These are phyloP conservation scores for Lates japonicus DNA, from an alignment of 2,797 vertebrate species.

Conservation along the genomic window DNA sequence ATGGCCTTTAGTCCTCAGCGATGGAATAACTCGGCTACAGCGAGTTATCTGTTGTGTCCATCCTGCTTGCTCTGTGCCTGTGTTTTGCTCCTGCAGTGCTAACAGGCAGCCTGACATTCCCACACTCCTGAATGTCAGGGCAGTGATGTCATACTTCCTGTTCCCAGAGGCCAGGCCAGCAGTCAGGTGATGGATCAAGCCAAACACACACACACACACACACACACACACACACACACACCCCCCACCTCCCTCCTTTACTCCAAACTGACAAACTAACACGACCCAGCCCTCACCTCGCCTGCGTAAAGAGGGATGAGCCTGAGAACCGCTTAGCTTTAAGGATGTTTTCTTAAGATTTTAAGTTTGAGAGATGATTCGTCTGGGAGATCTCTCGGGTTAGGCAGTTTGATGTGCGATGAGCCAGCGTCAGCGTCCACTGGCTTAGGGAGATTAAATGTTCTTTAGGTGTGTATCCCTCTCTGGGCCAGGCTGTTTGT, in stretches of 20 bases:
- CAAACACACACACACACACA: constrained; percentile 53
- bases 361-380: constrained; percentile 64
- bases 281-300: constrained; percentile 25
- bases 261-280: constrained; percentile 12
- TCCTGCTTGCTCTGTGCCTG: constrained; percentile 41
- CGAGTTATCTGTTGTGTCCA: constrained; percentile 46
- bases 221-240: neutral
- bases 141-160: constrained; percentile 86
- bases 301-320: constrained; percentile 42
- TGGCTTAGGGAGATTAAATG: constrained; percentile 73
- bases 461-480: constrained; percentile 71
- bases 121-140: constrained; percentile 84
- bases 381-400: constrained; percentile 42
- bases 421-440: constrained; percentile 61
- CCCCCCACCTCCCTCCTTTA: constrained; percentile 19
- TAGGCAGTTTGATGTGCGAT: constrained; percentile 58
- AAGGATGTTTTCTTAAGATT: constrained; percentile 57
- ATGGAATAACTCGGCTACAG: constrained; percentile 37
- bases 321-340: constrained; percentile 44
- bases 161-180: constrained; percentile 70
- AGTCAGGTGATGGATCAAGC: constrained; percentile 80
- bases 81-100: constrained; percentile 58
- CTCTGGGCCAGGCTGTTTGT: constrained; percentile 57
- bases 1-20: constrained; percentile 3
- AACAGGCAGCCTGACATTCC: constrained; percentile 79